phyloP scores from a whole-genome alignment of 2,888 invertebrate species.

The Hyppa rectilinea region DNA sequence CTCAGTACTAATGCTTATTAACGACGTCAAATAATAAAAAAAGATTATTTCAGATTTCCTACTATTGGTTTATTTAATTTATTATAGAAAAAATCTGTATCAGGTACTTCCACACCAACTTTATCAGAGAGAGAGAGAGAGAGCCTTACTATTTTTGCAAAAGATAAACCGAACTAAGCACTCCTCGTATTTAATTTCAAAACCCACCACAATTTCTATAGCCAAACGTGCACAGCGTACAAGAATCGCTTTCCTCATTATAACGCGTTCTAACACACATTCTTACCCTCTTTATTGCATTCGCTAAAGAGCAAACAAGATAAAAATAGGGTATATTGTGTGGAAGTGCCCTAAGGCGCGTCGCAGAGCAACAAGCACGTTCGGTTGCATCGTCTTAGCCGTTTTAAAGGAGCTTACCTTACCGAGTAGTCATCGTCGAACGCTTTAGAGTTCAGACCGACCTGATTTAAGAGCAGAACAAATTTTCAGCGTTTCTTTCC shows the following conservation, averaged over 20 bases:
- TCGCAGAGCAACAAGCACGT: slow-evolving; percentile 72
- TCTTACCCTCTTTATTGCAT: slow-evolving; percentile 41
- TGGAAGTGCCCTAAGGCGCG: slow-evolving; percentile 65
- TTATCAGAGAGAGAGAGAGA: no score
- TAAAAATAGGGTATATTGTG: slow-evolving; percentile 61
- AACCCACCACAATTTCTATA: slow-evolving; percentile 29
- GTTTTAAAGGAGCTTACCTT: slow-evolving; percentile 70
- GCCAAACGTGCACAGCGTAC: slow-evolving; percentile 46
- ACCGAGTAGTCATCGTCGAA: slow-evolving; percentile 66
- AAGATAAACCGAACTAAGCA: background rate
- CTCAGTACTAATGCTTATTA: background rate
- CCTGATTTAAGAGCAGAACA: slow-evolving; percentile 51
- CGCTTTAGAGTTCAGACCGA: slow-evolving; percentile 63
- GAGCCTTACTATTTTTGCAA: background rate
- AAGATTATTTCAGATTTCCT: background rate
- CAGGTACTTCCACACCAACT: background rate
- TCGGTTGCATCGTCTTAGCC: slow-evolving; percentile 67
- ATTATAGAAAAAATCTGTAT: background rate
- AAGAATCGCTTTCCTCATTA: slow-evolving; percentile 47
- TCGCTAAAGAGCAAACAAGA: slow-evolving; percentile 55
- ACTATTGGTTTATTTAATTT: background rate
- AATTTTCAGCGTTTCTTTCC: slow-evolving; percentile 40
- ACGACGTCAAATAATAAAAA: no score
- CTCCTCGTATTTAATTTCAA: slow-evolving; percentile 32
- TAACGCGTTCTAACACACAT: slow-evolving; percentile 54